phyloP scores from a whole-genome alignment of 1,140 invertebrate species.

The Goniozus legneri region DNA sequence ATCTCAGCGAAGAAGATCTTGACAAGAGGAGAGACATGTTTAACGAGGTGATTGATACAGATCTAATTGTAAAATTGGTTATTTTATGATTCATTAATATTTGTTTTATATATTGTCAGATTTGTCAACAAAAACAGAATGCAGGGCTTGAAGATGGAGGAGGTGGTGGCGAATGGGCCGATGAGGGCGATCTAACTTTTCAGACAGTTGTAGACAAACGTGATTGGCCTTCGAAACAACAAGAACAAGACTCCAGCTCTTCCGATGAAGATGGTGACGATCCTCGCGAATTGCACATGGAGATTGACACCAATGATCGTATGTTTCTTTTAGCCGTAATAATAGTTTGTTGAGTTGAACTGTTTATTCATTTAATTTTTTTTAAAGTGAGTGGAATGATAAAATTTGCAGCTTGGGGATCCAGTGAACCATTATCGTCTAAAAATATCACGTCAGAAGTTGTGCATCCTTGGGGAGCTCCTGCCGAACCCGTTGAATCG shows the following conservation, averaged over 20 bases:
- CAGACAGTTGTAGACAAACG: slow-evolving; percentile 53
- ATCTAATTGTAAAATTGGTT: slow-evolving; percentile 1
- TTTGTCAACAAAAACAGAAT: slow-evolving; percentile 40
- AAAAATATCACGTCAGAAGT: slow-evolving; percentile 24
- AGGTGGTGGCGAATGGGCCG: slow-evolving; percentile 32
- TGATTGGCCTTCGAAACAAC: slow-evolving; percentile 37
- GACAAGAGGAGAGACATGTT: slow-evolving; percentile 57
- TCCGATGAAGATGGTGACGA: slow-evolving; percentile 53
- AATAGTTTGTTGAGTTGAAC: no score
- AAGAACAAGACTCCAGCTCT: slow-evolving; percentile 43
- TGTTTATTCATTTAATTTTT: no score
- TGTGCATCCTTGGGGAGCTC: slow-evolving; percentile 40
- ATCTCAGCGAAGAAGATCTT: slow-evolving; percentile 54
- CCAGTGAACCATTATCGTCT: slow-evolving; percentile 24
- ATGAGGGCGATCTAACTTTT: slow-evolving; percentile 50
- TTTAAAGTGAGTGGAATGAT: no score
- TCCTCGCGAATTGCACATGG: slow-evolving; percentile 49
- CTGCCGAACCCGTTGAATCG: slow-evolving; percentile 30
- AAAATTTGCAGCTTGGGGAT: slow-evolving; percentile 34
- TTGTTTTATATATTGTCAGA: slow-evolving; percentile 13
- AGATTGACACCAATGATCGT: slow-evolving; percentile 54
- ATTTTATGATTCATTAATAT: neutral
- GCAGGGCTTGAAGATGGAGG: slow-evolving; percentile 34
- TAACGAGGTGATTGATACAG: slow-evolving; percentile 51
- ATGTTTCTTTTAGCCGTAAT: slow-evolving; percentile 25